phyloP scores from a whole-genome alignment of 92 coral and sea anemone species.

The Phenganax stokvisi region DNA sequence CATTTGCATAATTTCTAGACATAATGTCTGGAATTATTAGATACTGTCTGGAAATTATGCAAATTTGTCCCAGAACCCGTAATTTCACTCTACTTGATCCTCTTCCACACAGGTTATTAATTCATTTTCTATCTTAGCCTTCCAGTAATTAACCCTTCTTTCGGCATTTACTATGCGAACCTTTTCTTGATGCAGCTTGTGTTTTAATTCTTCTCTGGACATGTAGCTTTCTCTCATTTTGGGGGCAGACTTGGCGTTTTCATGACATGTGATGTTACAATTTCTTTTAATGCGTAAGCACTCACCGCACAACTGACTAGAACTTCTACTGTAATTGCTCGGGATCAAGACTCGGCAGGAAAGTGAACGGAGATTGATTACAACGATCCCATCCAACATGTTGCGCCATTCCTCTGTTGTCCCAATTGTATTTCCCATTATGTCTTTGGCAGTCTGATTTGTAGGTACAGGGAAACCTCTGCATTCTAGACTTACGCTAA shows the following conservation, averaged over 20 bases:
- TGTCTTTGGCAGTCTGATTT: neutral
- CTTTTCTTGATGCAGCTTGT: slow-evolving; percentile 34
- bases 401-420: slow-evolving; percentile 13
- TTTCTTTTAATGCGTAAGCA: neutral
- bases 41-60: no score
- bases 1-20: no score
- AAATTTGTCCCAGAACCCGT: no score
- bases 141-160: slow-evolving; percentile 20
- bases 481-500: neutral
- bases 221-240: slow-evolving; percentile 23
- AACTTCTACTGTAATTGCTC: neutral
- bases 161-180: slow-evolving; percentile 18
- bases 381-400: neutral
- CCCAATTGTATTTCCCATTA: slow-evolving; percentile 2
- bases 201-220: slow-evolving; percentile 29
- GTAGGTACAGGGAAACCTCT: slow-evolving; percentile 29
- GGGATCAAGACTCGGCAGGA: neutral
- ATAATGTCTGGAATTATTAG: no score
- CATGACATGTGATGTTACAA: neutral
- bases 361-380: neutral
- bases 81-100: no score
- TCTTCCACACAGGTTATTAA: slow-evolving; percentile 38
- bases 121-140: slow-evolving; percentile 14
- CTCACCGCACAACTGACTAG: neutral
- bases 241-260: neutral